These are phyloP conservation scores for Gorsachius magnificus DNA, from an alignment of 2,797 vertebrate species.

Conservation along the genomic window DNA sequence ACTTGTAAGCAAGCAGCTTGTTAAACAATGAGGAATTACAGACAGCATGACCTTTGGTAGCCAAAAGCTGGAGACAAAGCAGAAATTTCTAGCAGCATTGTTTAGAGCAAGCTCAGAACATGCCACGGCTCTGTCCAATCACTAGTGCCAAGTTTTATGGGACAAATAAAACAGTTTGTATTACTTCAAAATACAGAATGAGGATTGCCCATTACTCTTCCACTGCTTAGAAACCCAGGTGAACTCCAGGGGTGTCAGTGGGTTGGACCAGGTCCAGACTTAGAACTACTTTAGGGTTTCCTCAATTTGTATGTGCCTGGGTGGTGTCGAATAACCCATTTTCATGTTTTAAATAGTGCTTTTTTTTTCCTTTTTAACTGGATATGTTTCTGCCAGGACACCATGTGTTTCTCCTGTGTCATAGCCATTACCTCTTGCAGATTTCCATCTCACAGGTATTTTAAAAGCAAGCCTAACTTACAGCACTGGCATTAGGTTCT, in stretches of 20 bases:
- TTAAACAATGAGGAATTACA: background rate
- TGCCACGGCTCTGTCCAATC: background rate
- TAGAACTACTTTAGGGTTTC: background rate
- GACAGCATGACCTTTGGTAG: background rate
- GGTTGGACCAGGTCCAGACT: background rate
- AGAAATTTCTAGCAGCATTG: background rate
- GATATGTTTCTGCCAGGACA: background rate
- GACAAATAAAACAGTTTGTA: background rate
- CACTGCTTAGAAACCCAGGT: background rate
- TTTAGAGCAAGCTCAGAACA: background rate
- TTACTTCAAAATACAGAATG: background rate
- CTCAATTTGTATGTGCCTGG: background rate
- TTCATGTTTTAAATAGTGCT: background rate
- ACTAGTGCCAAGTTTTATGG: background rate
- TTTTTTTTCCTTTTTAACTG: background rate
- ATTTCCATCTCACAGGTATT: background rate
- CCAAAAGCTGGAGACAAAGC: background rate
- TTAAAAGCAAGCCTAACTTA: background rate
- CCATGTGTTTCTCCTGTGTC: background rate
- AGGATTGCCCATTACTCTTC: background rate
- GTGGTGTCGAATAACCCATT: background rate
- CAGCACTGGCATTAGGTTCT: background rate
- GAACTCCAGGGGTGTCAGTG: background rate
- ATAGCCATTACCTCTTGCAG: background rate
- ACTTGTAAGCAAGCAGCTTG: background rate